Base-by-base conservation (phyloP, 2,113 vertebrate genomes). In the Sinosuthora webbiana region DNA sequence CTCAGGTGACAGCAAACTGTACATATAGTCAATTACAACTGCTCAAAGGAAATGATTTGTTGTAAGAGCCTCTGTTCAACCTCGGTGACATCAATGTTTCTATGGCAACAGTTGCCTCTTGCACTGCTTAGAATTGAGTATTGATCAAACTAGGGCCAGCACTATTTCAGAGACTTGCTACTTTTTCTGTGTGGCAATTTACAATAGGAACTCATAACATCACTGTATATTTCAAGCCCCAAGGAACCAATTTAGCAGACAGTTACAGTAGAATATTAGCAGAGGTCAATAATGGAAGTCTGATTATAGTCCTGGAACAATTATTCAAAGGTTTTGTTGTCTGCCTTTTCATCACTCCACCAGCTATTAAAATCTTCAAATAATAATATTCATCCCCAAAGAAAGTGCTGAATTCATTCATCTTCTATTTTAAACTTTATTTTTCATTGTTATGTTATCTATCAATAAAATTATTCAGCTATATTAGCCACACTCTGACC, bases 11-110 rank as follows among this genome's bases (percentile, higher is more conserved):
- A 98, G 98, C 94, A 89, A 97, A 98, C 98, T 98, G 98, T 99
- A 98, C 98, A 98, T 98, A 99, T 98, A 99, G 98, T 99, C 98
- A 98, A 99, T 99, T 99, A 99, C 97, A 98, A 98, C 98, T 98
- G 98, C 98, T 99, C 99, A 99, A 98, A 99, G 98, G 98, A 99
- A 99, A 99, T 99, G 98, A 99, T 99, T 99, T 99, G 98, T 99
- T 98, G 98, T 98, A 99, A 98, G 98, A 98, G 98, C 97, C 97
- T 96, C 98, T 98, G 98, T 98, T 99, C 99, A 99, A 99, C 99
- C 98, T 98, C 98, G 67, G 98, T 99, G 99, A 99, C 99, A 99
- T 99, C 98, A 99, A 98, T 97, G 99, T 99, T 99, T 98, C 99
- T 98, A 96, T 98, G 99, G 99, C 97, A 99, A 99, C 98, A 93